Base-by-base conservation (phyloP, 1,140 invertebrate genomes). In the Rhizoglyphus robini region DNA sequence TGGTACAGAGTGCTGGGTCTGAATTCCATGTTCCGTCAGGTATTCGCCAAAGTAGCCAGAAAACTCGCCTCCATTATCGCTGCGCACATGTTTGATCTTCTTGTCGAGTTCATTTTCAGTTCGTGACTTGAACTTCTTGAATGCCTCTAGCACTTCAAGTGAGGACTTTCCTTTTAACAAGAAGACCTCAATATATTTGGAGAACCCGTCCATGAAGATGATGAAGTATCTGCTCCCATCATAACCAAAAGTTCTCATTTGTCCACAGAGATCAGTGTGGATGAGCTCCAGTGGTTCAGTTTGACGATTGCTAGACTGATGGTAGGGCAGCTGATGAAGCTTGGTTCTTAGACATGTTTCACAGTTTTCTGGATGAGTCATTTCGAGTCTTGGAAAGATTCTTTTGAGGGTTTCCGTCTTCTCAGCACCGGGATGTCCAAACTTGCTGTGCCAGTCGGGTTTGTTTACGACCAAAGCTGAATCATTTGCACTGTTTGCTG, bases 141-240 rank as follows among this genome's bases (percentile, higher is more conserved):
- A 49, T 20, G 4, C 5, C 5, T 49, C 47, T 5, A 49, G 25
- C 8, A 49, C 20, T 11, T 41, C 38, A n/a, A n/a, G n/a, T 18
- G 18, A 11, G 4, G 47, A 5, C 49, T 59, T 68, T 23, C 41
- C 29, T 36, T 49, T 65, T 1, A 68, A 2, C 2, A 68, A 65
- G 41, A 30, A 38, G 13, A 65, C 25, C 0, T 20, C 18, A 38
- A 25, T 13, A 27, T 47, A 65, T 25, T 32, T n/a, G 1, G 62
- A 60, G 13, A 29, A 38, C 32, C 61, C 63, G 25, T 68, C 67
- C 3, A 58, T 47, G 20, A 64, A 48, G 3, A 32, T 23, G 36
- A 68, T 30, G 61, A 46, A 68, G 59, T 65, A 68, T 4, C 29
- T 3, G 4, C 2, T 47, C 11, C 67, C 67, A 34, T 25, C 54